Base-by-base conservation (phyloP, 1,140 invertebrate species). In the Tenebrio molitor region DNA sequence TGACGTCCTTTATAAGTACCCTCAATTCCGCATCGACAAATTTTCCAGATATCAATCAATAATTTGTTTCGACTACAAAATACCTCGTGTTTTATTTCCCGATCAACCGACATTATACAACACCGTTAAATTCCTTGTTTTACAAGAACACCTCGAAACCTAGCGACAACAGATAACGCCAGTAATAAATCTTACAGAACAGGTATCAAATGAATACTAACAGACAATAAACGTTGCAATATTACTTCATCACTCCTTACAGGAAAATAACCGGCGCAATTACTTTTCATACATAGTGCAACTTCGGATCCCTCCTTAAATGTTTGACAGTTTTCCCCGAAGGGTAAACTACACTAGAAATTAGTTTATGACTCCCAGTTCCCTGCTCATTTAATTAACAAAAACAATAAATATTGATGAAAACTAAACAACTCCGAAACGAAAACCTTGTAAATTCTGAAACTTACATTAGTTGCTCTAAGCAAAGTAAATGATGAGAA, bases 1-100 rank as follows among this genome's bases (percentile, higher is more conserved):
- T 58, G 50, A 58, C 50, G 50, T 58, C 50, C 23, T 58, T 58
- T 58, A 58, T 58, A 58, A 58, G 50, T 29, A 58, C 14, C 23
- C 50, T 58, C 14, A 21, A 58, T 29, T 58, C 15, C 50, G 23
- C 50, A 25, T 34, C 50, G 15, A 58, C 50, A 12, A 58, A 58
- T 58, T 58, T 33, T 7, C 10, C 25, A 58, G 50, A 25, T n/a
- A 29, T 29, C 50, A 50, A 50, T 50, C 44, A 50, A 50, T 50
- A 50, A 29, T 29, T 29, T 29, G 4, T 2, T 39, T 39, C 36
- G 12, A 39, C 2, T 12, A 3, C 19, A 16, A 46, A 46, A 46
- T 39, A 39, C 12, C 2, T 39, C 36, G 29, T n/a, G 29, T 12
- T n/a, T n/a, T 39, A 39, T 39, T 39, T 39, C 12, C 12, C 36